These are phyloP conservation scores for Odontothrips loti DNA, from an alignment of 2,888 invertebrate species.

Conservation along the genomic window DNA sequence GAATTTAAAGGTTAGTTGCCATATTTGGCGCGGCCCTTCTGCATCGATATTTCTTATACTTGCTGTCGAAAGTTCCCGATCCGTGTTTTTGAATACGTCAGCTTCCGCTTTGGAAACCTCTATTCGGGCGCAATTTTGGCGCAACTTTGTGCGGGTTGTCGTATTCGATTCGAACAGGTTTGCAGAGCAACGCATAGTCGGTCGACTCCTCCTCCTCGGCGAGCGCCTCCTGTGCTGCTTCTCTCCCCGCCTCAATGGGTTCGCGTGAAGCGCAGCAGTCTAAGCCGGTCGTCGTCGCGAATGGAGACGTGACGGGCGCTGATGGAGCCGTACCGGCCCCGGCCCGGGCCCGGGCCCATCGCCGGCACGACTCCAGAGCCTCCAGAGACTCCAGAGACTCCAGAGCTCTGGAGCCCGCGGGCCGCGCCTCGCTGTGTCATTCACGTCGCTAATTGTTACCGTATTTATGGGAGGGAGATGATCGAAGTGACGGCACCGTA, in stretches of 20 bases:
- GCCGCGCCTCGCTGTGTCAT: neutral
- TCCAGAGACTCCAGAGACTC: neutral
- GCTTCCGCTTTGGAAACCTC: no score
- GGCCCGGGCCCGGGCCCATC: neutral
- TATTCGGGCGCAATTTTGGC: neutral
- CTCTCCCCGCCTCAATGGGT: neutral
- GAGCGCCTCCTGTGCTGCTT: no score
- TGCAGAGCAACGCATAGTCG: no score
- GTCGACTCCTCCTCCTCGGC: neutral
- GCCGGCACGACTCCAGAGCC: neutral
- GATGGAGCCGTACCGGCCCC: no score
- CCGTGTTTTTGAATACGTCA: no score
- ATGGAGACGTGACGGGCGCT: neutral
- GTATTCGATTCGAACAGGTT: no score
- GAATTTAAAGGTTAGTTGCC: no score
- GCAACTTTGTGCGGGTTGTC: no score
- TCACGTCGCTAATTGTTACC: constrained; percentile 16
- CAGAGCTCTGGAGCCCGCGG: neutral
- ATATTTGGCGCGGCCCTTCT: no score
- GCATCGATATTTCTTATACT: no score
- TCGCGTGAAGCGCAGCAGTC: neutral
- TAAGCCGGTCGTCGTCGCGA: neutral
- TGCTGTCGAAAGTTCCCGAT: no score
- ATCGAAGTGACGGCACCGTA: neutral
- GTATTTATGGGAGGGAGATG: constrained; percentile 13